Conservation (phyloP, 2,888 invertebrate species). For the Machimus rusticus region DNA sequence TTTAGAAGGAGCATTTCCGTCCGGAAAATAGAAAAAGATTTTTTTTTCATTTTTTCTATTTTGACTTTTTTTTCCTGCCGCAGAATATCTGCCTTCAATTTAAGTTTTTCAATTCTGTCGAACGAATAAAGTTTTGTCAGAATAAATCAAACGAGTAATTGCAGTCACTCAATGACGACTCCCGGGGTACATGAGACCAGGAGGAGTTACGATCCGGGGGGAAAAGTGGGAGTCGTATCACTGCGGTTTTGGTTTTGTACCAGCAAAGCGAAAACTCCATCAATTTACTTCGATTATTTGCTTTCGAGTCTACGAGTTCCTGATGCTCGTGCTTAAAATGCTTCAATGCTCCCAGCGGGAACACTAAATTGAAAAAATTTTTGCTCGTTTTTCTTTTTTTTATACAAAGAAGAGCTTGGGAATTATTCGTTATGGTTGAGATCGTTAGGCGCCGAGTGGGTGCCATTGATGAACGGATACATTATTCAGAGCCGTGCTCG, state of each 20-base stretch:
- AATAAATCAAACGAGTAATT: slow-evolving; percentile 17
- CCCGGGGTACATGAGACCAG: background rate
- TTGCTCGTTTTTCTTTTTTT: background rate
- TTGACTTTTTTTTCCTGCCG: background rate
- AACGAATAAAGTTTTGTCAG: slow-evolving; percentile 14
- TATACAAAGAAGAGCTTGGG: background rate
- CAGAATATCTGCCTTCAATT: background rate
- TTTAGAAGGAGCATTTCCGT: background rate
- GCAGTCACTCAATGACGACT: slow-evolving; percentile 13
- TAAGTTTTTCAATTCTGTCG: slow-evolving; percentile 17
- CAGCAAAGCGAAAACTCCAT: background rate
- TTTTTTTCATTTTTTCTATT: background rate
- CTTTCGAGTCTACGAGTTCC: background rate
- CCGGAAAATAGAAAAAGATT: background rate
- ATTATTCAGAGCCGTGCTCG: background rate
- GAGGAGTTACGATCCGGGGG: background rate
- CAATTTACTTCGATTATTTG: slow-evolving; percentile 15
- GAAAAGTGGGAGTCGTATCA: background rate
- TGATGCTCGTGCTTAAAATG: background rate
- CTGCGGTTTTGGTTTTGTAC: background rate
- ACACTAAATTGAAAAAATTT: background rate
- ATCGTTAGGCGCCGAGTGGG: background rate
- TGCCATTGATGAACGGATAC: background rate
- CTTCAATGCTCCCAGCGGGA: background rate
- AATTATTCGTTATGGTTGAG: background rate